phyloP scores from a whole-genome alignment of 2,797 vertebrate species.

The Gephyroberyx darwinii region DNA sequence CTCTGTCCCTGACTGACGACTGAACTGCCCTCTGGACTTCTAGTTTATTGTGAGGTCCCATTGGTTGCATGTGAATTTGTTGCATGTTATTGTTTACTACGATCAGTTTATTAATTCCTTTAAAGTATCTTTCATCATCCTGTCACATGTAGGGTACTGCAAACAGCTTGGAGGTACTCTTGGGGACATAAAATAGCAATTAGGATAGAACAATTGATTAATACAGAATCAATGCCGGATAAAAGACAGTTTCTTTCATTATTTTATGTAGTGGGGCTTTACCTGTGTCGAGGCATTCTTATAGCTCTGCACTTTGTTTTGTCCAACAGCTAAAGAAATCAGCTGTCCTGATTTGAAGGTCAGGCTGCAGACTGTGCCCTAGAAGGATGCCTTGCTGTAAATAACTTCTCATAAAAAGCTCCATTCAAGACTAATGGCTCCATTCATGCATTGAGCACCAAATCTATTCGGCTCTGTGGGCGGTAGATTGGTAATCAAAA shows the following conservation, averaged over 20 bases:
- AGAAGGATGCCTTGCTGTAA: slow-evolving; percentile 33
- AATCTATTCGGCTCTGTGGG: slow-evolving; percentile 44
- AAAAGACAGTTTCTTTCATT: too few relatives aligned
- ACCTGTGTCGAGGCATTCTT: not conserved
- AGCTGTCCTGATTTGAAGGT: slow-evolving; percentile 39
- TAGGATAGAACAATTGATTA: too few relatives aligned
- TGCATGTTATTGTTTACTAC: too few relatives aligned
- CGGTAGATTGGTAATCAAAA: slow-evolving; percentile 57
- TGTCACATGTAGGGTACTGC: too few relatives aligned
- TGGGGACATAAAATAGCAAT: too few relatives aligned
- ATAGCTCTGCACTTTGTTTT: slow-evolving; percentile 9
- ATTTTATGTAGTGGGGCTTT: slow-evolving; percentile 1
- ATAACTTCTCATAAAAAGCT: slow-evolving; percentile 56
- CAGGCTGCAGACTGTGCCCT: slow-evolving; percentile 30
- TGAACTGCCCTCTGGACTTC: too few relatives aligned
- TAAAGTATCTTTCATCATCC: too few relatives aligned
- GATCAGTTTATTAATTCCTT: too few relatives aligned
- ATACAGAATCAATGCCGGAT: too few relatives aligned
- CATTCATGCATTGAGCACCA: slow-evolving; percentile 39
- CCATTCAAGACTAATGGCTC: slow-evolving; percentile 54
- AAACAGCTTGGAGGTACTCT: too few relatives aligned
- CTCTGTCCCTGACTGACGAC: too few relatives aligned
- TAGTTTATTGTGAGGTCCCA: not conserved
- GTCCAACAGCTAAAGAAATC: slow-evolving; percentile 23
- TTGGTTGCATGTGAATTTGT: not conserved